Conservation (phyloP, 2,888 invertebrate species). For the Caenorhabditis sp. region DNA sequence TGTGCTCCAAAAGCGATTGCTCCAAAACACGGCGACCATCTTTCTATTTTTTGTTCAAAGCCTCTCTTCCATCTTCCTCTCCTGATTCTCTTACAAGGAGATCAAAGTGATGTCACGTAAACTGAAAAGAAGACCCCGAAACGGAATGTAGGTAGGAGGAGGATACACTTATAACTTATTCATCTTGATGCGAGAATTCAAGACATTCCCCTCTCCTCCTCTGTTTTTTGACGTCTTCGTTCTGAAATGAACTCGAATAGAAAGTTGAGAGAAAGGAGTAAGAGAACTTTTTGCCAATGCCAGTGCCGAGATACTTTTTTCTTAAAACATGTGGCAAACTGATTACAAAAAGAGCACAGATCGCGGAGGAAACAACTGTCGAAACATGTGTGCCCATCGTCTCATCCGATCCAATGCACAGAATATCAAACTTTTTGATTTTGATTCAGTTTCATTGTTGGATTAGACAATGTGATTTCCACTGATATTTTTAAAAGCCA, state of each 20-base stretch:
- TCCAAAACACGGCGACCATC: constrained; percentile 49
- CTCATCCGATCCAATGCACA: constrained; percentile 29
- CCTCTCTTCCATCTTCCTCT: constrained; percentile 40
- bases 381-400: constrained; percentile 58
- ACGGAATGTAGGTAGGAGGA: constrained; percentile 47
- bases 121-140: constrained; percentile 26
- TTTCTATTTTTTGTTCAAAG: constrained; percentile 21
- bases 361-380: constrained; percentile 51
- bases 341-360: constrained; percentile 50
- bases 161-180: constrained; percentile 55
- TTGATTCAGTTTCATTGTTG: neutral
- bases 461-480: too few species aligned
- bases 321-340: constrained; percentile 37
- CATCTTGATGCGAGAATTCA: constrained; percentile 42
- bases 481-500: neutral
- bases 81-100: constrained; percentile 28
- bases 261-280: neutral
- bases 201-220: constrained; percentile 7
- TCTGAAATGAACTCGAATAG: constrained; percentile 12
- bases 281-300: constrained; percentile 6
- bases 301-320: neutral
- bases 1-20: constrained; percentile 7
- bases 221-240: constrained; percentile 31
- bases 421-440: constrained; percentile 25
- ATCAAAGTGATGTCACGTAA: constrained; percentile 53